Evolutionary conservation across 92 coral and sea anemone genomes (phyloP), one percentile per base, ranked within the genome.

Genomic region (Epizoanthus fatuus): DNA sequence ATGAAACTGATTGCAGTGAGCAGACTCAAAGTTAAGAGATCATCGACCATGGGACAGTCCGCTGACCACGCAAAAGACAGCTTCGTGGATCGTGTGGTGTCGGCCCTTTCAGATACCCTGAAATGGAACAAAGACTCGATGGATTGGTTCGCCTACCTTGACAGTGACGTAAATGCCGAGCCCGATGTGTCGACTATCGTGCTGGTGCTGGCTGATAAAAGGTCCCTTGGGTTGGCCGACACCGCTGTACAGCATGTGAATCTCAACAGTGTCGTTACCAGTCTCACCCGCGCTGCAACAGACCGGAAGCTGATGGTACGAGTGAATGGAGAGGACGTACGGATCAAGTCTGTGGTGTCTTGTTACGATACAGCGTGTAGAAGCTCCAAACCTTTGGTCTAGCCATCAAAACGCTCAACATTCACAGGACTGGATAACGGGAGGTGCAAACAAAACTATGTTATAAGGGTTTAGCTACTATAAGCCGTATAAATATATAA

Each of bases 161-260:
- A 77, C 15, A 12, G 29, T 8, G 65, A 44, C 32, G 39, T 19
- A 11, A 75, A 38, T 4, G 16, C 54, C 40, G 63, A 77, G 47
- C 57, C 70, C 3, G 58, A 60, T 13, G 42, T 25, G 15, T 12
- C 69, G 40, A 12, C 40, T 59, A 11, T 77, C 49, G 20, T 77
- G 12, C 71, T 77, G 14, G 71, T 77, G 14, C 7, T 77, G 82
- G 70, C 70, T 64, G 82, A 77, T 60, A 77, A 60, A 77, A 64
- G 58, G 64, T 13, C 55, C 20, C 51, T 77, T 12, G 22, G 22
- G 22, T 62, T 29, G 58, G 52, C n/a, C 14, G 63, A 59, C 56
- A 64, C 58, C 57, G 44, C 56, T 17, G 52, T 17, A 77, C 57
- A 68, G 16, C 70, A 22, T 15, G 52, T 5, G 45, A 13, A 60